Evolutionary conservation across 2,888 invertebrate genomes (phyloP).

Genomic region (Geotrupes spiniger): DNA sequence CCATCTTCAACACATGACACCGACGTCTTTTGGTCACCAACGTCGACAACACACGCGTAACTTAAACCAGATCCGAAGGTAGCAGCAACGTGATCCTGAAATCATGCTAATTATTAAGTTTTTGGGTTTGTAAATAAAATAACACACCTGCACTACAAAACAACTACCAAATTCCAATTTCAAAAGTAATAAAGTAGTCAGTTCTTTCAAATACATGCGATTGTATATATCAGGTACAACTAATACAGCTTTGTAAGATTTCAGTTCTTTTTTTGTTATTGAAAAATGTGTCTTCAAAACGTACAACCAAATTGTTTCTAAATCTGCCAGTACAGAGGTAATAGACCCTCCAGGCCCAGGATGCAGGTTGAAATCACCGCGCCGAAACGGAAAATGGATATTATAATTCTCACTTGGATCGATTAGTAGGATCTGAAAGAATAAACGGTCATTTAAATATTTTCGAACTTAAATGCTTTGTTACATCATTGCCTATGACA

Average conservation of each 20-base stretch:
- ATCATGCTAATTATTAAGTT: slow-evolving; percentile 22
- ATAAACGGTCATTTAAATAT: background rate
- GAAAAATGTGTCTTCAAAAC: slow-evolving; percentile 74
- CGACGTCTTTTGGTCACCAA: slow-evolving; percentile 94
- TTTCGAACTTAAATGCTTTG: too few relatives aligned
- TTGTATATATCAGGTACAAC: slow-evolving; percentile 89
- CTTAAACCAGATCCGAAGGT: slow-evolving; percentile 81
- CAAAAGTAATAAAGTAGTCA: slow-evolving; percentile 74
- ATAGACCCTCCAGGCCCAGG: slow-evolving; percentile 81
- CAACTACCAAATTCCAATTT: slow-evolving; percentile 85
- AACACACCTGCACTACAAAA: slow-evolving; percentile 73
- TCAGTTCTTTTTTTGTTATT: slow-evolving; percentile 66
- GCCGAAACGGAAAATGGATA: slow-evolving; percentile 83
- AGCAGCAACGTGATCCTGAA: slow-evolving; percentile 79
- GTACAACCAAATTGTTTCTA: slow-evolving; percentile 86
- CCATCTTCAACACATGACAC: slow-evolving; percentile 97
- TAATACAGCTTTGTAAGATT: slow-evolving; percentile 81
- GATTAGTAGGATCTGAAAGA: slow-evolving; percentile 59
- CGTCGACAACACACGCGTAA: slow-evolving; percentile 91
- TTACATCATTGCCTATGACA: slow-evolving; percentile 74
- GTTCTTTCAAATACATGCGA: slow-evolving; percentile 77
- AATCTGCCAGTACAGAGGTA: slow-evolving; percentile 76
- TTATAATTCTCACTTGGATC: slow-evolving; percentile 73
- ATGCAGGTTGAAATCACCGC: slow-evolving; percentile 88
- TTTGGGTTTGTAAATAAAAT: slow-evolving; percentile 23